These are phyloP conservation scores for Machimus atricapillus DNA, from an alignment of 2,888 invertebrate species.

Conservation along the genomic window DNA sequence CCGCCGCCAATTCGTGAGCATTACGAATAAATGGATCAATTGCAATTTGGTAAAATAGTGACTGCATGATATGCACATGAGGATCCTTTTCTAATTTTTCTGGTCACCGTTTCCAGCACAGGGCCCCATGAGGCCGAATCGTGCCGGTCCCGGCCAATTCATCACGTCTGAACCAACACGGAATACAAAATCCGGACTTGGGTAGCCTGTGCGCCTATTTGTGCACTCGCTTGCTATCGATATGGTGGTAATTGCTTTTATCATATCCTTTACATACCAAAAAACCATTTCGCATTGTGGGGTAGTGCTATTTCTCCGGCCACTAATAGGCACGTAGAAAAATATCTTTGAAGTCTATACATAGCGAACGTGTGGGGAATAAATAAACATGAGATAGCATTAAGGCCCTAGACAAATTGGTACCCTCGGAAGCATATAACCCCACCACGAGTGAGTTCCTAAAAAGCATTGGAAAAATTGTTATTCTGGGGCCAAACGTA, in stretches of 20 bases:
- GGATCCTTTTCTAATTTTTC: conserved; percentile 1
- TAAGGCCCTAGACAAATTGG: conserved; percentile 45
- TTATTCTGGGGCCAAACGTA: conserved; percentile 39
- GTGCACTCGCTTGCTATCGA: conserved; percentile 44
- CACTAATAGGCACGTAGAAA: conserved; percentile 47
- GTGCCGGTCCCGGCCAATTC: conserved; percentile 37
- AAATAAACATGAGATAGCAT: conserved; percentile 33
- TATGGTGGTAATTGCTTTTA: conserved; percentile 46
- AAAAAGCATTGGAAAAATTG: conserved; percentile 43
- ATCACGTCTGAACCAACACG: conserved; percentile 43
- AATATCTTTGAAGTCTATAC: conserved; percentile 48
- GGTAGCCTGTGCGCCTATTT: conserved; percentile 36
- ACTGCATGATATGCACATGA: conserved; percentile 18
- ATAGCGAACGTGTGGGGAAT: conserved; percentile 45
- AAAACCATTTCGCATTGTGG: conserved; percentile 45
- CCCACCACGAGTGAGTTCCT: conserved; percentile 16
- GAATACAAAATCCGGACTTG: conserved; percentile 41
- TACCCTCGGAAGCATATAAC: conserved; percentile 33
- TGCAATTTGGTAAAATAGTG: conserved; percentile 2
- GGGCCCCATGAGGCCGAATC: background rate
- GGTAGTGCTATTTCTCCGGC: conserved; percentile 4
- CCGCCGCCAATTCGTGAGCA: background rate
- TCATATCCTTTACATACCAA: conserved; percentile 46
- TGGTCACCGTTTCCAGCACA: background rate
- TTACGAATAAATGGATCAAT: conserved; percentile 10